Evolutionary conservation across 2,888 invertebrate genomes (phyloP), one percentile per base, ranked within the genome.

Genomic region (Tipula lateralis): DNA sequence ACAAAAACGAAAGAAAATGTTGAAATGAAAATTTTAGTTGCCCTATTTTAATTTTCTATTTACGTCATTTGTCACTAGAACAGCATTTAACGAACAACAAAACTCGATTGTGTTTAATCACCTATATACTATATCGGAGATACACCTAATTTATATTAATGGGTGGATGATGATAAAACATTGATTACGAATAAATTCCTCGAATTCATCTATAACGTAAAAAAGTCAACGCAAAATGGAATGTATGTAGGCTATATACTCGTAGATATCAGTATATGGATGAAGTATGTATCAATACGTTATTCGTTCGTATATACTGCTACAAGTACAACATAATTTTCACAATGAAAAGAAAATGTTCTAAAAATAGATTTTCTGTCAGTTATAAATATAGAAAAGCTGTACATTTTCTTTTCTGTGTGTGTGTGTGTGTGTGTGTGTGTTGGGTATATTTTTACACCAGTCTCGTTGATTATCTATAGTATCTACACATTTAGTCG

Each of bases 311-410:
- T 24, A 24, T 24, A 19, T 13, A n/a, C n/a, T n/a, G n/a, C n/a
- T n/a, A n/a, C n/a, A n/a, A n/a, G n/a, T n/a, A 39, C 66, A 66
- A 24, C 66, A 66, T 66, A 66, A 66, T 66, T 66, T 66, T 66
- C 66, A 66, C 66, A 66, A 66, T 66, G 66, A 66, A 66, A 66
- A 66, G 66, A 66, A 66, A 66, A 66, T 66, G 24, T 66, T 66
- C 66, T 66, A 66, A 66, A 66, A 66, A 66, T 66, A 66, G 66
- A 66, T 66, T 66, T 66, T 66, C 24, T 66, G 66, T 66, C 66
- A 66, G 66, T 66, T 66, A 24, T 66, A 66, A 66, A 66, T 66
- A 19, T 66, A 66, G 66, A 66, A 66, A 66, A 19, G 66, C 24
- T 24, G 66, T 66, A 66, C 24, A 66, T 66, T 66, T 66, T 66